Evolutionary conservation across 2,113 vertebrate genomes (phyloP).

Genomic region (Oophaga pumilio): DNA sequence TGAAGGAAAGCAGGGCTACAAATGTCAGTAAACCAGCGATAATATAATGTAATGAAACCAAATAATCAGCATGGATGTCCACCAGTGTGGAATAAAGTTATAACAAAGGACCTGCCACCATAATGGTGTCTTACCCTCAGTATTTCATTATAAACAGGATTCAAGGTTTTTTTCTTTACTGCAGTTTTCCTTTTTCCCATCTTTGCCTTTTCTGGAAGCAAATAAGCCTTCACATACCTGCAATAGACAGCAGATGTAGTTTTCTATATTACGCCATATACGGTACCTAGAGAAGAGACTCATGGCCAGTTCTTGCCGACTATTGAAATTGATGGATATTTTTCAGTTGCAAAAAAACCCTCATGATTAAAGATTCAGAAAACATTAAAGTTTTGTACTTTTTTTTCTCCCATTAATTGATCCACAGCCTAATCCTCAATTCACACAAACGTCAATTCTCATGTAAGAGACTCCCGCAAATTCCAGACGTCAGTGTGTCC

Average conservation of each 20-base stretch:
- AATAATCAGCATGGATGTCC: not conserved
- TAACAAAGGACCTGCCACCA: not conserved
- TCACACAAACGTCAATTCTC: too few species aligned
- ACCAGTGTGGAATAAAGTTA: not conserved
- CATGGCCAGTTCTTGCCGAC: not conserved
- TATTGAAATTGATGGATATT: too few species aligned
- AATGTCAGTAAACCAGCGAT: not conserved
- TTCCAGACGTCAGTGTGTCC: too few species aligned
- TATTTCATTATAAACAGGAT: slow-evolving; percentile 91
- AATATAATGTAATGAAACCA: not conserved
- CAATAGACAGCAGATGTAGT: slow-evolving; percentile 46
- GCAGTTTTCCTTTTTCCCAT: slow-evolving; percentile 91
- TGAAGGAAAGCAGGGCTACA: not conserved
- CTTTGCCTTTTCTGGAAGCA: slow-evolving; percentile 89
- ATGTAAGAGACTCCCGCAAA: too few species aligned
- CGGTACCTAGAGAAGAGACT: rapidly evolving
- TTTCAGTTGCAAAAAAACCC: too few species aligned
- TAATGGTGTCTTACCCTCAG: slow-evolving; percentile 73
- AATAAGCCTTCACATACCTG: slow-evolving; percentile 92
- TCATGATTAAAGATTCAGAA: too few species aligned
- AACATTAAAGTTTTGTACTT: too few species aligned
- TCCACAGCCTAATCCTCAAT: too few species aligned
- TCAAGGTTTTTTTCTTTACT: slow-evolving; percentile 89
- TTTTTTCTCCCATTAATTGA: too few species aligned
- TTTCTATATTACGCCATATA: not conserved